A percentile compares a stretch with the other conserved stretches of the same genome.
Evolutionary conservation across 2,113 vertebrate species (phyloP).

Genomic region (Craseonycteris thonglongyai): DNA sequence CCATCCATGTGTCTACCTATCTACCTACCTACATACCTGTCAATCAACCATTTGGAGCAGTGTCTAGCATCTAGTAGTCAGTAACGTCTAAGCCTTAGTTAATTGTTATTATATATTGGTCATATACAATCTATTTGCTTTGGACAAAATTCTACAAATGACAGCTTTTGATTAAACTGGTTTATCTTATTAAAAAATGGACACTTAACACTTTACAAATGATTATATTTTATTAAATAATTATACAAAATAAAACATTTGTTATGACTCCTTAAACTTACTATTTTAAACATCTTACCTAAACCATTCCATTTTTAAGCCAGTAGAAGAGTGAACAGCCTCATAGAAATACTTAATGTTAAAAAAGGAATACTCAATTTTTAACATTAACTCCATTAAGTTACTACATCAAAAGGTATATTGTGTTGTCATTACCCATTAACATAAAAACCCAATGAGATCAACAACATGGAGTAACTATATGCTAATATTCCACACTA

Average conservation of each 20-base stretch:
- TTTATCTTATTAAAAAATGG: not conserved
- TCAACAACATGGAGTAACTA: not conserved
- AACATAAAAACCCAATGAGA: not conserved
- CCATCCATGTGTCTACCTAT: not conserved
- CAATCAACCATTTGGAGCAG: not conserved
- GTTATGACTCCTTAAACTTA: not conserved
- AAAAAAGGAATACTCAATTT: not conserved
- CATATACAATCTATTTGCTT: not conserved
- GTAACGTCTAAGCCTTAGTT: not conserved
- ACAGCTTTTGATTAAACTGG: not conserved
- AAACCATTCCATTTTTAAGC: constrained; percentile 19
- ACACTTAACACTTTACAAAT: not conserved
- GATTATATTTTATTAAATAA: constrained; percentile 42
- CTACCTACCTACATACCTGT: not conserved
- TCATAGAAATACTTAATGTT: constrained; percentile 11
- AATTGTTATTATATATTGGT: not conserved
- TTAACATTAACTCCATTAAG: not conserved
- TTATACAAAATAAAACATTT: constrained; percentile 23
- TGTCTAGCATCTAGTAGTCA: not conserved
- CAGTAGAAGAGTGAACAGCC: not conserved
- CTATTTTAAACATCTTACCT: constrained; percentile 13
- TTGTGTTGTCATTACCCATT: not conserved
- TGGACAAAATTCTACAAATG: not conserved
- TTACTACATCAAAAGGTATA: not conserved
- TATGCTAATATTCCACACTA: not conserved